A percentile compares a stretch with the other conserved stretches of the same genome.
phyloP scores from a whole-genome alignment of 2,113 vertebrate genomes.

The Phyllostomus hastatus region DNA sequence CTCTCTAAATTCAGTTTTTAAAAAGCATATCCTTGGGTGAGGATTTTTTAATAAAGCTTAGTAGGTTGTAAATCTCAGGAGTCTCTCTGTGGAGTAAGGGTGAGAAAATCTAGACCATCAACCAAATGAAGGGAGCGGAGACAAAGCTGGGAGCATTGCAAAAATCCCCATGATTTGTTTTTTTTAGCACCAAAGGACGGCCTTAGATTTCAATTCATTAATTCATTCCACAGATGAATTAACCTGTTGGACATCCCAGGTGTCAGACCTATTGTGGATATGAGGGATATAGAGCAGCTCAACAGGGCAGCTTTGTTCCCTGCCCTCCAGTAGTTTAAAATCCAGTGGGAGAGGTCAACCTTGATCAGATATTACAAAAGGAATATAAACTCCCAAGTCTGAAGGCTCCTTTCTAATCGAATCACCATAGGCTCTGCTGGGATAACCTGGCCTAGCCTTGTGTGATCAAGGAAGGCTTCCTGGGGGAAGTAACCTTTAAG shows the following conservation, averaged over 20 bases:
- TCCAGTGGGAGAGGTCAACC: neutral
- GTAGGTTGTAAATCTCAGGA: neutral
- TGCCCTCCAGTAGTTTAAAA: neutral
- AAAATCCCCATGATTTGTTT: neutral
- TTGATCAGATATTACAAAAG: neutral
- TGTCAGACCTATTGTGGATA: neutral
- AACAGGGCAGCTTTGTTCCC: neutral
- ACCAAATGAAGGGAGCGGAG: neutral
- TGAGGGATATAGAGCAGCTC: neutral
- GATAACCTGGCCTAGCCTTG: neutral
- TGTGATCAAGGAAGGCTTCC: neutral
- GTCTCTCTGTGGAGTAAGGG: neutral
- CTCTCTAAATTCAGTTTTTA: too few species aligned
- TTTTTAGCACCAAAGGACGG: neutral
- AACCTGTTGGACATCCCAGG: neutral
- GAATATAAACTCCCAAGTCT: neutral
- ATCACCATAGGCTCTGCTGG: neutral
- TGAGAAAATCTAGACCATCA: neutral
- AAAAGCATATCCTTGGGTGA: too few species aligned
- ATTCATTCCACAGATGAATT: neutral
- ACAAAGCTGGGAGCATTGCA: neutral
- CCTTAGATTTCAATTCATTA: neutral
- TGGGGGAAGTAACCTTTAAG: neutral
- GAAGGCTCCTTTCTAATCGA: neutral
- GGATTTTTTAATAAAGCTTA: neutral